Conservation (phyloP, 1,140 invertebrate genomes). For the Phthorimaea operculella region DNA sequence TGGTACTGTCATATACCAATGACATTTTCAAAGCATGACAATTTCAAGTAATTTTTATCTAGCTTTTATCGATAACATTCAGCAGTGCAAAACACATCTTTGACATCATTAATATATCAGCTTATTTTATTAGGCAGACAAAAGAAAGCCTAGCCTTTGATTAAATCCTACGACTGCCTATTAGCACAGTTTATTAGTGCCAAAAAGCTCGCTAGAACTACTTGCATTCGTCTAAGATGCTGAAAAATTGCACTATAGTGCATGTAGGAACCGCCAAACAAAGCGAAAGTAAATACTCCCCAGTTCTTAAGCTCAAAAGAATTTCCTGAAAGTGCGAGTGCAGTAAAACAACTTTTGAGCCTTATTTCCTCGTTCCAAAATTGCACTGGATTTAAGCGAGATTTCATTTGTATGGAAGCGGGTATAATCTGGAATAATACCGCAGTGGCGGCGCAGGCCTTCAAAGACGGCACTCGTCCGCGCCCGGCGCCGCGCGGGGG, state of each 20-base stretch:
- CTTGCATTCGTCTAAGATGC: not conserved
- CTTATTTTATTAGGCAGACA: no score
- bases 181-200: no score
- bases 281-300: constrained; percentile 8
- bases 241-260: no score
- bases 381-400: constrained; percentile 65
- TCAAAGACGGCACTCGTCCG: constrained; percentile 66
- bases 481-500: constrained; percentile 17
- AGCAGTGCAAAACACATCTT: no score
- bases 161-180: no score
- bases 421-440: constrained; percentile 67
- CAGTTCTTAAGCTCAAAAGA: constrained; percentile 43
- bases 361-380: constrained; percentile 66
- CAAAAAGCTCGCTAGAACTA: constrained; percentile 11
- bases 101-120: no score
- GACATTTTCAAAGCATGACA: no score
- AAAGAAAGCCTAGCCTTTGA: no score
- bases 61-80: no score
- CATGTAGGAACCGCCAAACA: no score
- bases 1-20: no score
- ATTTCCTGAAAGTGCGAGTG: constrained; percentile 56
- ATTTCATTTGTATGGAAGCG: constrained; percentile 67
- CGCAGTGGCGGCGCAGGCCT: constrained; percentile 59
- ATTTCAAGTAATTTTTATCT: no score
- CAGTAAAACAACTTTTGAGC: constrained; percentile 63